Evolutionary conservation across 2,888 invertebrate species (phyloP).

Genomic region (Volucella bombylans): DNA sequence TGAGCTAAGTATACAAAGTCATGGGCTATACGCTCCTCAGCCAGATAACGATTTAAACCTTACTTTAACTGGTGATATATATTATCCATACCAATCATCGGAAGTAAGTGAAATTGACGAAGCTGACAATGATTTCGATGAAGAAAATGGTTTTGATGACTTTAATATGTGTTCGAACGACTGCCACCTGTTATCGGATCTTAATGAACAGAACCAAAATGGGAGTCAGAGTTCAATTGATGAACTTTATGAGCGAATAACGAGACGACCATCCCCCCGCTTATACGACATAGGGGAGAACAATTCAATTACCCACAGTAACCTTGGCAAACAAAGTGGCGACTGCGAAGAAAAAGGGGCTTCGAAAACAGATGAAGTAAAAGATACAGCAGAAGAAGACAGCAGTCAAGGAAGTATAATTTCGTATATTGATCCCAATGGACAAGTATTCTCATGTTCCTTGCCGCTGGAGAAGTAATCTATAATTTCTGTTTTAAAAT

Average conservation of each 20-base stretch:
- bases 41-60: constrained; percentile 84
- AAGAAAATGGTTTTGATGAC: constrained; percentile 78
- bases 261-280: constrained; percentile 75
- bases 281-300: constrained; percentile 49
- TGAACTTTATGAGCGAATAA: constrained; percentile 88
- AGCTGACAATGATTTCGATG: constrained; percentile 80
- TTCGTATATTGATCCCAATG: constrained; percentile 81
- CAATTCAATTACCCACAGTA: constrained; percentile 39
- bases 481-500: constrained; percentile 48
- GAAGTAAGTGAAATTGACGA: constrained; percentile 82
- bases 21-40: constrained; percentile 86
- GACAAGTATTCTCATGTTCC: constrained; percentile 50
- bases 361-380: constrained; percentile 23
- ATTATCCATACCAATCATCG: constrained; percentile 81
- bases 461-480: constrained; percentile 59
- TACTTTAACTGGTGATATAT: constrained; percentile 82
- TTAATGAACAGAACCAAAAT: constrained; percentile 71
- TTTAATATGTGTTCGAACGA: constrained; percentile 76
- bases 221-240: constrained; percentile 83
- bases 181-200: constrained; percentile 56
- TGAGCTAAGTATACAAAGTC: constrained; percentile 86
- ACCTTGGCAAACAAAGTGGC: constrained; percentile 9
- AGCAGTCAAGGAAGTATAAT: constrained; percentile 82
- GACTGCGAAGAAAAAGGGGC: constrained; percentile 52
- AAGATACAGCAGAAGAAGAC: constrained; percentile 78